Conservation (phyloP, 2,888 invertebrate species). For the Leptopterna dolabrata region DNA sequence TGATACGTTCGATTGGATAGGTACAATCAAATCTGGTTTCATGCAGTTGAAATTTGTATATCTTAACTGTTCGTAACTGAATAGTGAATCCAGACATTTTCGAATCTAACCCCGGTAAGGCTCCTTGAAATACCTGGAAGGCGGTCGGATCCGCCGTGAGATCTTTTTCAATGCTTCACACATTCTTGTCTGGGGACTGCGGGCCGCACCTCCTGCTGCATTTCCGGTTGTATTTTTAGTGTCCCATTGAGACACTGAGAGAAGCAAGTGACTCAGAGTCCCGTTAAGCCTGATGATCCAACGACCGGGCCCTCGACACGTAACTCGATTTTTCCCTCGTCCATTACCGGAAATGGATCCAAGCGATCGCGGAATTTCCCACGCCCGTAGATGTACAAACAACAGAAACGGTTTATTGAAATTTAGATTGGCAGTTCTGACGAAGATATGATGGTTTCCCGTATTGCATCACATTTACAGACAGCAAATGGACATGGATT, state of each 20-base stretch:
- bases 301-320: background rate
- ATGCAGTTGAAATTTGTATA: too few species aligned
- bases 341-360: background rate
- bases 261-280: conserved; percentile 1
- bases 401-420: too few species aligned
- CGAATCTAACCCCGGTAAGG: too few species aligned
- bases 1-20: too few species aligned
- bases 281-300: conserved; percentile 7
- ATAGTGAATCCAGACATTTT: too few species aligned
- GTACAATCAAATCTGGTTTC: too few species aligned
- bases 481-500: too few species aligned
- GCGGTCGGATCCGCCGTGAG: background rate
- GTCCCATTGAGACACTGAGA: background rate
- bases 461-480: too few species aligned
- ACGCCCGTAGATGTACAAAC: background rate
- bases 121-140: background rate
- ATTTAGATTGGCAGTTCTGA: too few species aligned
- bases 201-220: background rate
- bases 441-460: too few species aligned
- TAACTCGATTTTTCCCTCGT: background rate
- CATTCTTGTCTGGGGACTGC: background rate
- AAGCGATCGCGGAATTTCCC: background rate
- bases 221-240: conserved; percentile 10
- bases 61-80: too few species aligned
- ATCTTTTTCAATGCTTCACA: conserved; percentile 2